These are phyloP conservation scores for Drosophila guanche DNA, from an alignment of 1,140 invertebrate genomes.

Conservation along the genomic window DNA sequence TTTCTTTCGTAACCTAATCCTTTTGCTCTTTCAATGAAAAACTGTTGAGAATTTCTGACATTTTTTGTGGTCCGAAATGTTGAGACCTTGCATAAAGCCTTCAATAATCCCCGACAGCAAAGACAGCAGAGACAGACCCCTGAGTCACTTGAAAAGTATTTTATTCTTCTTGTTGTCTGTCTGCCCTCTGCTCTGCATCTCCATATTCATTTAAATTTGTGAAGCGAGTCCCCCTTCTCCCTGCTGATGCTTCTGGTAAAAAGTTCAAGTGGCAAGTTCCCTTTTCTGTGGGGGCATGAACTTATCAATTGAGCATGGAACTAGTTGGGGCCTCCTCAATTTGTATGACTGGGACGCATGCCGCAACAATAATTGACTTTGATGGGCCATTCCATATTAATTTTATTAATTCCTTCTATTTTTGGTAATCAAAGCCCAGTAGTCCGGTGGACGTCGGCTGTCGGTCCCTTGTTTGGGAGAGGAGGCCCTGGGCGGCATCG, in stretches of 20 bases:
- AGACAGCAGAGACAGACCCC: no score
- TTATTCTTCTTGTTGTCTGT: slow-evolving; percentile 11
- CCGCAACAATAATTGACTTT: slow-evolving; percentile 57
- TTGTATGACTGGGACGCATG: slow-evolving; percentile 12
- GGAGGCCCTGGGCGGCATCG: neutral
- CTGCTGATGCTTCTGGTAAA: slow-evolving; percentile 12
- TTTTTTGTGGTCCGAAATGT: neutral
- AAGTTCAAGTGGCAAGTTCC: slow-evolving; percentile 70
- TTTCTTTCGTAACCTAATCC: no score
- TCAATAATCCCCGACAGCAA: slow-evolving; percentile 25
- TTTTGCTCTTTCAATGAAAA: no score
- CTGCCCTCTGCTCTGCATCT: slow-evolving; percentile 20
- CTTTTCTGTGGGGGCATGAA: slow-evolving; percentile 54
- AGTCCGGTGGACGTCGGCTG: neutral
- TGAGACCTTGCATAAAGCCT: slow-evolving; percentile 11
- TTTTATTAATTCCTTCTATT: slow-evolving; percentile 62
- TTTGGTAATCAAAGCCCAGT: slow-evolving; percentile 61
- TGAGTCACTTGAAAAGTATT: slow-evolving; percentile 46
- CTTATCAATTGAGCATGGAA: slow-evolving; percentile 74
- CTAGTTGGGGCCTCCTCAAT: slow-evolving; percentile 50
- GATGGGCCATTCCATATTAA: slow-evolving; percentile 62
- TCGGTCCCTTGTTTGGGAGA: slow-evolving; percentile 35
- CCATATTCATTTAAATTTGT: slow-evolving; percentile 43
- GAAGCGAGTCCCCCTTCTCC: no score
- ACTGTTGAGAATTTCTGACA: no score